phyloP scores from a whole-genome alignment of 2,113 vertebrate genomes.

The Lepisosteus osseus region DNA sequence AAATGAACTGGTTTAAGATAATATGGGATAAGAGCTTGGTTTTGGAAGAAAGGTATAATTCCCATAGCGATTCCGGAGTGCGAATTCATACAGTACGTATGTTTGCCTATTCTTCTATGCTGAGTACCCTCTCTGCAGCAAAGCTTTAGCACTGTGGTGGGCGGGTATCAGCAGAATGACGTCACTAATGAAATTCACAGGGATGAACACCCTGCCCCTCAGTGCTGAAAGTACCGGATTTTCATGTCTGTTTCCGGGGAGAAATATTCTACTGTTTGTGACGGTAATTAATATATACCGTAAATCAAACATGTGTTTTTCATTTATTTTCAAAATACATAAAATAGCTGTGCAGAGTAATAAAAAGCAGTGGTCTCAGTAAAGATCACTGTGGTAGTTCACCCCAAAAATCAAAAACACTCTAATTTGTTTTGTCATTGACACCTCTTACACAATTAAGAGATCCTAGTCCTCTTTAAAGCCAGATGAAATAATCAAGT shows the following conservation, averaged over 20 bases:
- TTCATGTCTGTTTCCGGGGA: conserved; percentile 14
- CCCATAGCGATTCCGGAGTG: conserved; percentile 58
- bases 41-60: conserved; percentile 38
- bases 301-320: too few relatives aligned
- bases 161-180: conserved; percentile 34
- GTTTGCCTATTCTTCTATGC: conserved; percentile 38
- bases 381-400: too few relatives aligned
- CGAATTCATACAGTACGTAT: conserved; percentile 33
- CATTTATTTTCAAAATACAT: too few relatives aligned
- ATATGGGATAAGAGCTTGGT: conserved; percentile 39
- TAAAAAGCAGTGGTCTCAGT: too few relatives aligned
- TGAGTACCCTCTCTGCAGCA: conserved; percentile 42
- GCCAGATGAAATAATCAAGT: too few relatives aligned
- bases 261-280: background rate
- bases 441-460: too few relatives aligned
- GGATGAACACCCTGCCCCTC: background rate
- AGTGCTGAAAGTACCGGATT: background rate
- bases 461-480: too few relatives aligned
- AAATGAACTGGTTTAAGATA: conserved; percentile 37
- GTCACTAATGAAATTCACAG: conserved; percentile 30
- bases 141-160: conserved; percentile 37
- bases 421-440: too few relatives aligned
- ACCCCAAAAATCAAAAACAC: too few relatives aligned
- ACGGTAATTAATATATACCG: too few relatives aligned
- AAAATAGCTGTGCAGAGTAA: too few relatives aligned